Base-by-base conservation (phyloP, 2,113 vertebrate genomes). In the Brienomyrus brachyistius region DNA sequence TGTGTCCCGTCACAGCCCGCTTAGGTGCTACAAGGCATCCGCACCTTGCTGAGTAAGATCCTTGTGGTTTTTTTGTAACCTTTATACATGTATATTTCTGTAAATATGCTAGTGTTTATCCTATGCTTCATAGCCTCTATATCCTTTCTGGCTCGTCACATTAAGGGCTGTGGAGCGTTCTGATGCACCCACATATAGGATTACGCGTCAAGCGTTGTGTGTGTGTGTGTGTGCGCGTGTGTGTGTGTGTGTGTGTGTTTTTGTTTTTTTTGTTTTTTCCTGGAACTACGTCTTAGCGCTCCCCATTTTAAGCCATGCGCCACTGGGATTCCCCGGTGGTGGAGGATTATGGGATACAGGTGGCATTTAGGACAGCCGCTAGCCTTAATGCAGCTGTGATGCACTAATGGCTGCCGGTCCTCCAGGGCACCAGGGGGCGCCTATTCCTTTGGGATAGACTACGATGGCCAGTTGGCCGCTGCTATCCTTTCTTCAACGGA, bases 51-150 rank as follows among this genome's bases (percentile, higher is more conserved):
- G 50, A 47, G 50, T 11, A n/a, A 23, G 50, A 85, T 50, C 48
- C 83, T 86, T 84, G 82, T 84, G 23, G 23, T 23, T 19, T 84
- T 51, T 86, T 86, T 59, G 31, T 31, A 35, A 87, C 51, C 51
- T 56, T 87, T 87, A 87, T 87, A 87, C n/a, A 10, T 87, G 86
- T 56, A 87, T 87, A 87, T 87, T 87, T 87, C 31, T 87, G 86
- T 87, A 87, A 87, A 87, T 87, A 87, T 52, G 52, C 86, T 15
- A 87, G 86, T 52, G 56, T 52, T 35, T 56, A 56, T 40, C 27
- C 86, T 31, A 40, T 43, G 31, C 15, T 35, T 87, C 86, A 19
- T 56, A 87, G 51, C 83, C n/a, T 43, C 50, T 87, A 87, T 31
- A 43, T 87, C 50, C 23, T 87, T 56, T 87, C 86, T 52, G 86